Base-by-base conservation (phyloP, 2,797 vertebrate genomes). In the Fundulus diaphanus region DNA sequence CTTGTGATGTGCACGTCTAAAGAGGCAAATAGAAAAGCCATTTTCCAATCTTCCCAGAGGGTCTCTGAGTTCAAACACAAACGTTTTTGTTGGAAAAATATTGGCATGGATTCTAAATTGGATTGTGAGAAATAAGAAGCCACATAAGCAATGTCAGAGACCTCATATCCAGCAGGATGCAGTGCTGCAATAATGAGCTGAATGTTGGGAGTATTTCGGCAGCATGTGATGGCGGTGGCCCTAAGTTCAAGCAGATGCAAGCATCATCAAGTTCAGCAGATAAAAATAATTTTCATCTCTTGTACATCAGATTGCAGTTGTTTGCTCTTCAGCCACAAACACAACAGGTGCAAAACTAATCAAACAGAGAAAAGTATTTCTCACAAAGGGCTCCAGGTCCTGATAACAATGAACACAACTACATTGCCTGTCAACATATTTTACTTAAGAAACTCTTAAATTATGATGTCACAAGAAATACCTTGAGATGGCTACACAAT, bases 61-160 rank as follows among this genome's bases (percentile, higher is more conserved):
- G 76, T 81, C 72, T 70, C 20, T 29, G 52, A 37, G 68, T 51
- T 82, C 63, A 68, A 76, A 82, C 7, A 18, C 6, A 5, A 77
- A 54, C 0, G 0, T 27, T 70, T 40, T 72, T 16, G 74, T 40
- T 29, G 27, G 51, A 27, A 52, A 74, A 71, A 72, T 72, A 29
- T 69, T 63, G 18, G 61, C 44, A 51, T 35, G 1, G 7, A 13
- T 20, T 70, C 51, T 76, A 33, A 68, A 68, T 54, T 70, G 65
- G 49, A 27, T 49, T 61, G 48, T 35, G 16, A 48, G 67, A 81
- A 29, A 76, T 0, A 52, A 68, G 48, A 42, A 54, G 29, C 42
- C 9, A 9, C 40, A 54, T 35, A 11, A 46, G 42, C 12, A 31
- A 27, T 33, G 18, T 12, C 3, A 33, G 20, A 49, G 29, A 9